Evolutionary conservation across 2,113 vertebrate species (phyloP).

Genomic region (Rhinoptilus africanus): DNA sequence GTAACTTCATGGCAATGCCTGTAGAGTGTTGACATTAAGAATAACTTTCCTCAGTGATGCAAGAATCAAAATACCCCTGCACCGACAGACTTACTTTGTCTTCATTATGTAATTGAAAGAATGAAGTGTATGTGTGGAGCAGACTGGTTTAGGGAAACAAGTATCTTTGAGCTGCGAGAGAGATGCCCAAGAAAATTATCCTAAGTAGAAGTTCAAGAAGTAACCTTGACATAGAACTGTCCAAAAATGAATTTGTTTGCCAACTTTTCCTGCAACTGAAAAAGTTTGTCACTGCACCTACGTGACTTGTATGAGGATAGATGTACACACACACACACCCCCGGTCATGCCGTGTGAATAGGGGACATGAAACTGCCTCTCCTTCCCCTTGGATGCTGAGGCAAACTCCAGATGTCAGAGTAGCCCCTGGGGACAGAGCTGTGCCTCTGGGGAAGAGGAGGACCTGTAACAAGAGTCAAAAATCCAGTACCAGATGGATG

Average conservation of each 20-base stretch:
- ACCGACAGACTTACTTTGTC: not conserved
- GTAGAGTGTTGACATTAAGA: not conserved
- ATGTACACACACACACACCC: too few species aligned
- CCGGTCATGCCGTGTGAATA: not conserved
- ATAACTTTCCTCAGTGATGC: not conserved
- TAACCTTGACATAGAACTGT: not conserved
- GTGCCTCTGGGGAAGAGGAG: not conserved
- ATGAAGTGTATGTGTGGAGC: not conserved
- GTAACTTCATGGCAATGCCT: not conserved
- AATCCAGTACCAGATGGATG: not conserved
- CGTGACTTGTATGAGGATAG: fast-evolving
- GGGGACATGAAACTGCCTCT: not conserved
- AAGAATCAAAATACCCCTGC: not conserved
- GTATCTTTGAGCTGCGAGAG: not conserved
- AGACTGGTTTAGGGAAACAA: not conserved
- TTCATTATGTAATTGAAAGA: not conserved
- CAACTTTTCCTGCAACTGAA: not conserved
- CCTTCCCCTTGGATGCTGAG: not conserved
- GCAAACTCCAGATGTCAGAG: not conserved
- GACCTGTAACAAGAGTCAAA: not conserved
- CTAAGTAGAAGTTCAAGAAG: not conserved
- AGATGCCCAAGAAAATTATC: not conserved
- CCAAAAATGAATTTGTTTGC: not conserved
- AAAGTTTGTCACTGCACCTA: not conserved
- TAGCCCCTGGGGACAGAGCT: not conserved